Conservation (phyloP, 2,797 vertebrate species). For the Bufotes viridis region DNA sequence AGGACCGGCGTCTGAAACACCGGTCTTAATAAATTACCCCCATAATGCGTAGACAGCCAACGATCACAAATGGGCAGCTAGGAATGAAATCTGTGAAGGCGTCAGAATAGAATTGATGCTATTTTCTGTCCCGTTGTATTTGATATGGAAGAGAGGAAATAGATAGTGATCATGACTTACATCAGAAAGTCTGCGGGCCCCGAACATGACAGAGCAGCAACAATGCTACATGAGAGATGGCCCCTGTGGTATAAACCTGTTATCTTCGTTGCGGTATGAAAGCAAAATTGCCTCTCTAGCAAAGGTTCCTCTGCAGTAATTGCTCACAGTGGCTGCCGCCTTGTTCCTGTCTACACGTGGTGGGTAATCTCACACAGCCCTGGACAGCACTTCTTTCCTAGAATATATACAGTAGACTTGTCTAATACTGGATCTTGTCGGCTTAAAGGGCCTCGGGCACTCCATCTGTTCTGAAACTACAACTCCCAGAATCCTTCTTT, state of each 20-base stretch:
- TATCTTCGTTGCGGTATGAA: constrained; percentile 11
- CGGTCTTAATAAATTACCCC: too few relatives aligned
- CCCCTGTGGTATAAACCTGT: constrained; percentile 35
- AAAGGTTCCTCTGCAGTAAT: constrained; percentile 42
- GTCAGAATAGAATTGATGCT: background rate
- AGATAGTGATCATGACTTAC: constrained; percentile 26
- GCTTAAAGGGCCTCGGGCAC: background rate
- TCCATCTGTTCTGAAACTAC: too few relatives aligned
- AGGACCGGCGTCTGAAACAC: too few relatives aligned
- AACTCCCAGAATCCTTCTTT: too few relatives aligned
- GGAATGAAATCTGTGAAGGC: background rate
- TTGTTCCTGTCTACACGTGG: constrained; percentile 25
- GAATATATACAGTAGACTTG: constrained; percentile 7
- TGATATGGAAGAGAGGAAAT: constrained; percentile 9
- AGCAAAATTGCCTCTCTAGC: constrained; percentile 18
- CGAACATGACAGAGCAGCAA: constrained; percentile 26
- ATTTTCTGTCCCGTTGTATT: background rate
- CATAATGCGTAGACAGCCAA: too few relatives aligned
- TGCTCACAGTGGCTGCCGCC: constrained; percentile 29
- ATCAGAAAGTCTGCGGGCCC: background rate
- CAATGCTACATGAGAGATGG: constrained; percentile 28
- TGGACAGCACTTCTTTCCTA: constrained; percentile 13
- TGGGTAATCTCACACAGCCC: background rate
- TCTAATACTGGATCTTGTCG: constrained; percentile 1
- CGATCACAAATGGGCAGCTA: background rate